These are phyloP conservation scores for Geococcyx californianus DNA, from an alignment of 2,113 vertebrate species.

Conservation along the genomic window DNA sequence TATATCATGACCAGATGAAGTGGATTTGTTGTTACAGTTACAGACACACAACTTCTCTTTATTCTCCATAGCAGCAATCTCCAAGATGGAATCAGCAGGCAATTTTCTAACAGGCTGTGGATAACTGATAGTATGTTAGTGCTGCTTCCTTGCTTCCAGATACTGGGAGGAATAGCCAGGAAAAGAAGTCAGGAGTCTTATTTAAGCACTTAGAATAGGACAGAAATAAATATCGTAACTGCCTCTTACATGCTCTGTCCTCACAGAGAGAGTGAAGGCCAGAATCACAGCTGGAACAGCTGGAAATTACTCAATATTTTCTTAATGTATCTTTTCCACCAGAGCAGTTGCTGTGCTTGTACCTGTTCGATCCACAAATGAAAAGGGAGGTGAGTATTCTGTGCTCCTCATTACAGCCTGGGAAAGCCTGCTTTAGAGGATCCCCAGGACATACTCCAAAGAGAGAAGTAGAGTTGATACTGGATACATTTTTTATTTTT, in stretches of 20 bases:
- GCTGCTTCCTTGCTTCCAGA: background rate
- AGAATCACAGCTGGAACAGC: constrained; percentile 13
- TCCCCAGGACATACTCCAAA: background rate
- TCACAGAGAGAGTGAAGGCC: background rate
- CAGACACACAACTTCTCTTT: background rate
- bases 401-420: background rate
- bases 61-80: background rate
- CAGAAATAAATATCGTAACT: background rate
- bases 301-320: background rate
- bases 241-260: background rate
- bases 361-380: background rate
- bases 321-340: background rate
- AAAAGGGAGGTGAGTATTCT: background rate
- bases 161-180: background rate
- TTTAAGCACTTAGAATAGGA: background rate
- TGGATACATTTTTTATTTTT: background rate
- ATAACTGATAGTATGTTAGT: background rate
- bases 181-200: background rate
- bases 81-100: background rate
- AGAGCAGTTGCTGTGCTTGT: background rate
- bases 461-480: background rate
- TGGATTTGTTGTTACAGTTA: background rate
- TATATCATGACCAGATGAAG: background rate
- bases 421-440: background rate
- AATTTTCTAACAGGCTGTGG: background rate